These are phyloP conservation scores for Ametastegia equiseti DNA, from an alignment of 2,888 invertebrate species.

Conservation along the genomic window DNA sequence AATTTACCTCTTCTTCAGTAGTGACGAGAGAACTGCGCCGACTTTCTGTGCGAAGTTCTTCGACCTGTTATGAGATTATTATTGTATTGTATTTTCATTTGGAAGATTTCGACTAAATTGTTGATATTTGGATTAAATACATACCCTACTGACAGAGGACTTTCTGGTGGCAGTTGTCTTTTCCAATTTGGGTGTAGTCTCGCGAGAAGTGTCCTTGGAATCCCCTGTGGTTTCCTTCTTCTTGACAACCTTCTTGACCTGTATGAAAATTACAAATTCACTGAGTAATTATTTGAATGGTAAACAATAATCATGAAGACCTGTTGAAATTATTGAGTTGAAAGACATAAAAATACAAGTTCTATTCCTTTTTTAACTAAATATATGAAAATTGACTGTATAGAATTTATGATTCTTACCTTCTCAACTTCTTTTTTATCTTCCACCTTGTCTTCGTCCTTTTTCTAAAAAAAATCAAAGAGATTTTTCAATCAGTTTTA, in stretches of 20 bases:
- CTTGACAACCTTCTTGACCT: slow-evolving; percentile 63
- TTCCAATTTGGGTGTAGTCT: slow-evolving; percentile 66
- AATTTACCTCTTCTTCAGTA: slow-evolving; percentile 65
- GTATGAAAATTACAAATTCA: slow-evolving; percentile 38
- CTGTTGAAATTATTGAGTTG: background rate
- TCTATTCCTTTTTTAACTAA: background rate
- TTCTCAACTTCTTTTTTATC: slow-evolving; percentile 76
- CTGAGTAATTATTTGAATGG: background rate
- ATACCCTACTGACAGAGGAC: slow-evolving; percentile 68
- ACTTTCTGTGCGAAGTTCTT: slow-evolving; percentile 71
- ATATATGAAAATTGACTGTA: background rate
- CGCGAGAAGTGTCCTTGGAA: slow-evolving; percentile 64
- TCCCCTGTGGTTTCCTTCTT: slow-evolving; percentile 64
- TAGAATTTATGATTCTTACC: slow-evolving; percentile 56
- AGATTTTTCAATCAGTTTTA: background rate
- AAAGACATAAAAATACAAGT: no score
- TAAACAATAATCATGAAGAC: background rate
- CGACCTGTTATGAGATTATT: slow-evolving; percentile 60
- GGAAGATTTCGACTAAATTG: background rate
- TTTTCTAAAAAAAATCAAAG: slow-evolving; percentile 62
- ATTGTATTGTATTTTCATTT: background rate
- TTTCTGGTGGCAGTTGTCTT: slow-evolving; percentile 66
- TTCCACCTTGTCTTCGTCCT: slow-evolving; percentile 75
- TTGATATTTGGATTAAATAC: background rate
- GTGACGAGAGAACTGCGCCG: slow-evolving; percentile 71